Percentiles rank a stretch among this genome's conserved stretches.
Conservation (phyloP, 2,797 vertebrate species). For the Loriculus beryllinus region DNA sequence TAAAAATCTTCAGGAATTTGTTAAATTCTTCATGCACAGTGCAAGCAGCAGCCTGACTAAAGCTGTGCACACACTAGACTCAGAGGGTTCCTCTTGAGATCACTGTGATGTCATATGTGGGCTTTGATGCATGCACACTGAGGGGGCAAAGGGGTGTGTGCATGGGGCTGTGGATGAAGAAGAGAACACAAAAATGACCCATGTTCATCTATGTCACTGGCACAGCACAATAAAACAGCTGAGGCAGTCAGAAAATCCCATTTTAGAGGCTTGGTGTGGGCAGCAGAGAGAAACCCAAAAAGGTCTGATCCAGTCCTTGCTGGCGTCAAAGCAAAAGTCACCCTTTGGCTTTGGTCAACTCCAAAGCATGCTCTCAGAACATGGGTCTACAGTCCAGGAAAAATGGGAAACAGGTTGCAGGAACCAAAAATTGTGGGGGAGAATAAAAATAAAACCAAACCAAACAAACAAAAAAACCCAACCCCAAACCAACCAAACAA, state of each 20-base stretch:
- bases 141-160: background rate
- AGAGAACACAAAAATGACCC: background rate
- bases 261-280: background rate
- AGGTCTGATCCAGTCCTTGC: background rate
- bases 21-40: background rate
- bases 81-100: background rate
- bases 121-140: background rate
- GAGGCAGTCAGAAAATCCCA: background rate
- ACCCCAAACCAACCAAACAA: background rate
- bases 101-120: background rate
- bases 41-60: background rate
- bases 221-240: background rate
- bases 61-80: accelerated
- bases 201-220: background rate
- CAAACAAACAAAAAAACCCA: accelerated
- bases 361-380: background rate
- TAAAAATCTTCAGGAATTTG: background rate
- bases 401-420: background rate
- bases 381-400: background rate
- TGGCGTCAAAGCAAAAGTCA: background rate
- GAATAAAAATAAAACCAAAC: accelerated
- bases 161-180: background rate
- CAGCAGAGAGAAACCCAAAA: background rate
- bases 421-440: background rate
- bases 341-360: background rate